A percentile compares a stretch with the other conserved stretches of the same genome.
Evolutionary conservation across 2,888 invertebrate genomes (phyloP).

Genomic region (Oscheius sp.): DNA sequence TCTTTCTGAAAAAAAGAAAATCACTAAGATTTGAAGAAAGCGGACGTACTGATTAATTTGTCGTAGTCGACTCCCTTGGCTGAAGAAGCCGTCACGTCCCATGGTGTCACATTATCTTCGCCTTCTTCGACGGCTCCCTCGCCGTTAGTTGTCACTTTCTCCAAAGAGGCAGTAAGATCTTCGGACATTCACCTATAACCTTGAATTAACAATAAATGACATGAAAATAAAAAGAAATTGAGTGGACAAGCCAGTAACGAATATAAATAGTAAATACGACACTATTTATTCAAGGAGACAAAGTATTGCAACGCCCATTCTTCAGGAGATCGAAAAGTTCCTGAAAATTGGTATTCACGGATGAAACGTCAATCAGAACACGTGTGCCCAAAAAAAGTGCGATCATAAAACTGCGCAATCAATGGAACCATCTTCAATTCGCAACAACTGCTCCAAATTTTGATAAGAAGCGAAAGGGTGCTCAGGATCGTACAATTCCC

Average conservation of each 20-base stretch:
- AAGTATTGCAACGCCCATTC: too few relatives aligned
- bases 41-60: conserved; percentile 84
- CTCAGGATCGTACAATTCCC: too few relatives aligned
- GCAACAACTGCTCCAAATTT: neutral
- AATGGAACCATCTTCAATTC: neutral
- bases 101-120: conserved; percentile 91
- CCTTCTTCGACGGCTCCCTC: conserved; percentile 1
- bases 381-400: neutral
- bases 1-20: conserved; percentile 79
- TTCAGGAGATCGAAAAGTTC: neutral
- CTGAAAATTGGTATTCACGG: neutral
- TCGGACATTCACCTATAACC: neutral
- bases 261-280: neutral
- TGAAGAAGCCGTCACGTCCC: conserved; percentile 89
- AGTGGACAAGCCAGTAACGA: neutral
- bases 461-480: neutral
- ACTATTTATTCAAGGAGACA: neutral
- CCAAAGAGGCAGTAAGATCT: conserved; percentile 1
- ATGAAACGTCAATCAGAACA: neutral
- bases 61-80: conserved; percentile 95
- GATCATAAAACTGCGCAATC: conserved; percentile 6
- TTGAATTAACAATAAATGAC: neutral
- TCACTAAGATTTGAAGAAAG: neutral
- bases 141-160: conserved; percentile 12
- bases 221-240: neutral